Evolutionary conservation across 2,113 vertebrate genomes (phyloP), one percentile per base, ranked within the genome.

Genomic region (Chaenogobius annularis): DNA sequence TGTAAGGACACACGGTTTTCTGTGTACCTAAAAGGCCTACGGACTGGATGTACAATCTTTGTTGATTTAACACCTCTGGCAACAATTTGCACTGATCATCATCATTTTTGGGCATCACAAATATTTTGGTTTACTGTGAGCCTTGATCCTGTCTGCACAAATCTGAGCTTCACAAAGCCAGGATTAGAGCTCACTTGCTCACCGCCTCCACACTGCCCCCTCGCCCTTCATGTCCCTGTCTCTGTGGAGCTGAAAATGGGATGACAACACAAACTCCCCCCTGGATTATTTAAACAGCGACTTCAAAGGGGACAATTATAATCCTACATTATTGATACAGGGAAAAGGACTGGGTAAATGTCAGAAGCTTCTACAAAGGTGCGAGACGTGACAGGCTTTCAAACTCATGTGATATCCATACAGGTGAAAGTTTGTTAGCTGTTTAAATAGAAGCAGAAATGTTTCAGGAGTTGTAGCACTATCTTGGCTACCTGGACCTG

Each of bases 301-400:
- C 88, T 85, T 90, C 87, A 89, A 90, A 89, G 82, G 71, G 20
- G 65, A 66, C 83, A 83, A 80, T 87, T 85, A 78, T 88, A 88
- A 90, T 90, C 78, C 87, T 85, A 66, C 78, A 87, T 88, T 85
- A 90, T 89, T 85, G 78, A 90, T 81, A 87, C 81, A 77, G 73
- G 66, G 70, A 66, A 85, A 83, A 61, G 23, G 37, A 31, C 54
- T 19, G 66, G 74, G 80, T 82, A 85, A 85, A 84, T 85, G 80
- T 86, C 82, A 79, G 69, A 40, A 81, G 47, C 40, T 62, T 19
- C 50, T 69, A 64, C 14, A 72, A 61, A 74, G 63, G 67, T n/a
- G 48, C 6, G 50, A 54, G 43, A 73, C 43, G 50, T 59, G 71
- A 40, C 64, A 58, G 50, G 43, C 9, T 82, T 77, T 70, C 50